These are phyloP conservation scores for Tachina grossa DNA, from an alignment of 2,888 invertebrate species.

Conservation along the genomic window DNA sequence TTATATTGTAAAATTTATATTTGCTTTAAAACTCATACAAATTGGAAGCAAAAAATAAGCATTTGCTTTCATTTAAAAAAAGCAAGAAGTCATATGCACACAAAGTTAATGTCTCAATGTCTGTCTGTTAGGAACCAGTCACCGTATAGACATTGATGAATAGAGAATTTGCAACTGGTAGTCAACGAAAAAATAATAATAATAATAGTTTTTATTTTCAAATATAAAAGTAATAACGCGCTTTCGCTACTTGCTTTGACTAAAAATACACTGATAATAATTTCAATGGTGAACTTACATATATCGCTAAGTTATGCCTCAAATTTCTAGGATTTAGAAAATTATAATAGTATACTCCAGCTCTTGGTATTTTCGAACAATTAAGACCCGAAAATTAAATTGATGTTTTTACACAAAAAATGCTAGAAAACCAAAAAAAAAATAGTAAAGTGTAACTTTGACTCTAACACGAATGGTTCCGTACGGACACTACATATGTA, in stretches of 20 bases:
- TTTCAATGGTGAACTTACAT: too few relatives aligned
- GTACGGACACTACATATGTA: too few relatives aligned
- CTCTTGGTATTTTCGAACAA: too few relatives aligned
- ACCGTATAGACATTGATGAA: neutral
- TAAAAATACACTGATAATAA: conserved; percentile 33
- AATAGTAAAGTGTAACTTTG: too few relatives aligned
- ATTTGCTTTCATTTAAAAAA: conserved; percentile 56
- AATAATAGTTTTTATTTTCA: conserved; percentile 37
- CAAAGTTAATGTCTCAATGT: conserved; percentile 18
- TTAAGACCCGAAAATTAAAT: too few relatives aligned
- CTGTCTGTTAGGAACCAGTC: conserved; percentile 30
- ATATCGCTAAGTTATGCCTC: too few relatives aligned
- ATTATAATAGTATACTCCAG: too few relatives aligned
- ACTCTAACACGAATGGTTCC: too few relatives aligned
- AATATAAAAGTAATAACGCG: conserved; percentile 49
- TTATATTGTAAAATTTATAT: conserved; percentile 46
- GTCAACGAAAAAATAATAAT: conserved; percentile 2
- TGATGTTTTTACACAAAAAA: too few relatives aligned
- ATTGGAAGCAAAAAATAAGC: conserved; percentile 20
- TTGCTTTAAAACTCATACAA: conserved; percentile 34
- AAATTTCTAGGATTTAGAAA: too few relatives aligned
- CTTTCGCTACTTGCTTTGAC: conserved; percentile 59
- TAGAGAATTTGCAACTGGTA: conserved; percentile 32
- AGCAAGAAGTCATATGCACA: conserved; percentile 29
- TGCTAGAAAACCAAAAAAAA: too few relatives aligned